Evolutionary conservation across 23 tunicate species (phyloP).

Genomic region (Diplosoma virens): DNA sequence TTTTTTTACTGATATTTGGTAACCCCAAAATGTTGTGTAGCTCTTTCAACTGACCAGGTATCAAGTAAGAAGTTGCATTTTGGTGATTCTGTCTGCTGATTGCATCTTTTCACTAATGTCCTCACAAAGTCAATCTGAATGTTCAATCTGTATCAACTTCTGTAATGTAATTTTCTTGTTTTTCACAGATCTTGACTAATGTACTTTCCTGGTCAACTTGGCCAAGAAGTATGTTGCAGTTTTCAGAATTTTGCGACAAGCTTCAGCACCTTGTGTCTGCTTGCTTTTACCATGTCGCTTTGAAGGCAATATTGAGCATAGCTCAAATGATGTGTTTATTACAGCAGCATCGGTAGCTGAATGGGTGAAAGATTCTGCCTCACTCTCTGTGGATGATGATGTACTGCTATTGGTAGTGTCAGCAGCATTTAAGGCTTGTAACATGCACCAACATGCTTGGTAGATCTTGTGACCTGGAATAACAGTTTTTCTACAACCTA

Average conservation of each 20-base stretch:
- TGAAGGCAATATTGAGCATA: slow-evolving; percentile 27
- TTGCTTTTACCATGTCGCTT: slow-evolving; percentile 28
- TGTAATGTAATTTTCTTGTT: not conserved
- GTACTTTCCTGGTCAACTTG: slow-evolving; percentile 17
- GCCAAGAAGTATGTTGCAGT: slow-evolving; percentile 19
- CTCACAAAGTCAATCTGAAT: slow-evolving; percentile 15
- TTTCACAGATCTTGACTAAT: slow-evolving; percentile 16
- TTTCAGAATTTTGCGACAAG: slow-evolving; percentile 26
- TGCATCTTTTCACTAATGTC: slow-evolving; percentile 17
- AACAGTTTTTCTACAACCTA: not conserved
- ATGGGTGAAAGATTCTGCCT: slow-evolving; percentile 15
- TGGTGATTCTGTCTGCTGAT: slow-evolving; percentile 18
- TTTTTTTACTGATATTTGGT: not conserved
- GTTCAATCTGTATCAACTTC: slow-evolving; percentile 21
- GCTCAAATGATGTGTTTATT: slow-evolving; percentile 19
- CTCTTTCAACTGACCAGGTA: slow-evolving; percentile 26
- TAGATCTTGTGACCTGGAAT: slow-evolving; percentile 21
- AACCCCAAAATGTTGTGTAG: slow-evolving; percentile 33
- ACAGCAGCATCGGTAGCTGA: slow-evolving; percentile 6
- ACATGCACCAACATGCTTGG: slow-evolving; percentile 20
- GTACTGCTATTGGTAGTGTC: slow-evolving; percentile 18
- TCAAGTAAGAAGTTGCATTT: slow-evolving; percentile 32
- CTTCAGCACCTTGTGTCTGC: slow-evolving; percentile 35
- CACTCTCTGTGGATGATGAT: slow-evolving; percentile 30
- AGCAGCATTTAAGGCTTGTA: slow-evolving; percentile 17